These are phyloP conservation scores for Avahi laniger DNA, from an alignment of 2,797 vertebrate genomes.

Conservation along the genomic window DNA sequence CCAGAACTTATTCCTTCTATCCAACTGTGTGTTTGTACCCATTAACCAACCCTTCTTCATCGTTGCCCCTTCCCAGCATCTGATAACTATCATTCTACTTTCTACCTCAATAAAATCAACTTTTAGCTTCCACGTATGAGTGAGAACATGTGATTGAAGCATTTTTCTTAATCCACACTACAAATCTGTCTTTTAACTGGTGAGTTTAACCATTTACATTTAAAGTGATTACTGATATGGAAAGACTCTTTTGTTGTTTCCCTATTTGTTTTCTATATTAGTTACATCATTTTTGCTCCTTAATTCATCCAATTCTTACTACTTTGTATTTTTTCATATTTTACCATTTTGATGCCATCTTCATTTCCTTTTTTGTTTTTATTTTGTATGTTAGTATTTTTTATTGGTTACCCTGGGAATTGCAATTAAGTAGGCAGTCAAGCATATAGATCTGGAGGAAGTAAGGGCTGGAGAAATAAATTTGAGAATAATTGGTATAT, in stretches of 20 bases:
- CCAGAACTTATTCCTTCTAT: background rate
- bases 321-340: background rate
- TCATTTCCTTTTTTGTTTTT: background rate
- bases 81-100: background rate
- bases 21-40: background rate
- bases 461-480: slow-evolving; percentile 39
- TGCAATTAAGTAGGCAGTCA: background rate
- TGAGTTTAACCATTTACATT: slow-evolving; percentile 15
- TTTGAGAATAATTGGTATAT: background rate
- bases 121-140: background rate
- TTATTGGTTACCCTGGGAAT: background rate
- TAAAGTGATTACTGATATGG: slow-evolving; percentile 9
- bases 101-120: background rate
- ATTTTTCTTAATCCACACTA: background rate
- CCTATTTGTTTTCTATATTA: background rate
- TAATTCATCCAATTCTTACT: background rate
- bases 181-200: slow-evolving; percentile 10
- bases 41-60: background rate
- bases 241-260: slow-evolving; percentile 1
- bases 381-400: background rate
- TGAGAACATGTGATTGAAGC: background rate
- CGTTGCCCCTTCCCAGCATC: background rate
- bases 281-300: background rate
- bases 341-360: background rate
- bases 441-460: background rate